These are phyloP conservation scores for Lucifuga dentata DNA, from an alignment of 2,113 vertebrate species.

Conservation along the genomic window DNA sequence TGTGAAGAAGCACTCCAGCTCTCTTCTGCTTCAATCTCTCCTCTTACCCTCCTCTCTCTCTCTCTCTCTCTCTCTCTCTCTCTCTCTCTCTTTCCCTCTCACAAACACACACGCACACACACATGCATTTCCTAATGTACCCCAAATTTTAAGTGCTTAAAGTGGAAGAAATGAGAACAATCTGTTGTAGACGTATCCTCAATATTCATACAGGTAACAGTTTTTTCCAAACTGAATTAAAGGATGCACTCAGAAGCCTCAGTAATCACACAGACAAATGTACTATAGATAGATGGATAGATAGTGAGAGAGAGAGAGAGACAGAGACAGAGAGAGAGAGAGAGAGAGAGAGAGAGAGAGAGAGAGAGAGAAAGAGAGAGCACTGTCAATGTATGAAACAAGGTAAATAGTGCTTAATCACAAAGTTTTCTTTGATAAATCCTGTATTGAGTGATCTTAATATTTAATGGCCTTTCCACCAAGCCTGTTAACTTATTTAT, in stretches of 20 bases:
- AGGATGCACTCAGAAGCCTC: neutral
- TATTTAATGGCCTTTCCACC: neutral
- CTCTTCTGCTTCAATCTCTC: constrained; percentile 14
- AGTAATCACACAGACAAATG: no score
- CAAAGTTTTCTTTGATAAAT: no score
- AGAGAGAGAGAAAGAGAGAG: no score
- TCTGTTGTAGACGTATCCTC: neutral
- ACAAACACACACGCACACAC: neutral
- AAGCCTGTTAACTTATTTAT: neutral
- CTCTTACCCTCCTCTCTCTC: no score
- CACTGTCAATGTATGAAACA: no score
- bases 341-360: no score
- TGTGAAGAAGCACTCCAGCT: constrained; percentile 20
- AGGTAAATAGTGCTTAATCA: no score
- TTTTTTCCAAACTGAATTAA: neutral
- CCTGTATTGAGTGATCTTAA: no score
- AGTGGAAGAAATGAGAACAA: neutral
- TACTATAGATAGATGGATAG: no score
- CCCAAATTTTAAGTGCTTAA: constrained; percentile 2
- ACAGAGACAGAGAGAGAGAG: no score
- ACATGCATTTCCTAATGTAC: constrained; percentile 4
- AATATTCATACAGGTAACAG: neutral
- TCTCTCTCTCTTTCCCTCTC: neutral
- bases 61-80: neutral
- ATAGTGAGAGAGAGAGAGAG: no score